Conservation (phyloP, 2,797 vertebrate genomes). For the Periparus ater region DNA sequence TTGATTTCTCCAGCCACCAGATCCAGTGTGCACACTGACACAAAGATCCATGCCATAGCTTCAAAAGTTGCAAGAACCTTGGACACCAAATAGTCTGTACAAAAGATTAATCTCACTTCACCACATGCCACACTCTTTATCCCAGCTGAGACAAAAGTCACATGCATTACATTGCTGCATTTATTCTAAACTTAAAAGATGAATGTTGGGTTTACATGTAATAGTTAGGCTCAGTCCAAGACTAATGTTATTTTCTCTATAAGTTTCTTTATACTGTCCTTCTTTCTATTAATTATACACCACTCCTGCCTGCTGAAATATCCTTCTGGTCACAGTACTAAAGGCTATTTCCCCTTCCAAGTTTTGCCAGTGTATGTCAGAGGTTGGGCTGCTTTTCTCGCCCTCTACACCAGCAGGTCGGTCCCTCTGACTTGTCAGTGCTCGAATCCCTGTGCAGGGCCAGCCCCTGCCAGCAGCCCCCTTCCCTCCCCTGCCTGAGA, state of each 20-base stretch:
- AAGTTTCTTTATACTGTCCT: not conserved
- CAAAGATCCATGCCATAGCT: not conserved
- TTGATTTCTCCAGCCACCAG: not conserved
- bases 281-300: not conserved
- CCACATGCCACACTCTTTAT: not conserved
- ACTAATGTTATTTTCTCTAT: not conserved
- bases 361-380: not conserved
- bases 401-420: not conserved
- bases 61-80: not conserved
- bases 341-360: not conserved
- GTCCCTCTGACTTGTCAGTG: not conserved
- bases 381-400: not conserved
- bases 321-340: not conserved
- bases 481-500: not conserved
- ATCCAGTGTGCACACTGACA: not conserved
- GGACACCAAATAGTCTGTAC: not conserved
- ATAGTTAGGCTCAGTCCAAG: not conserved
- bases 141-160: not conserved
- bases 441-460: not conserved
- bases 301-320: not conserved
- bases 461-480: not conserved
- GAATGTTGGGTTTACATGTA: not conserved
- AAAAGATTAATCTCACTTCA: not conserved
- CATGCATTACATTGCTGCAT: not conserved
- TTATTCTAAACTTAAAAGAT: slow-evolving; percentile 15